A percentile compares a stretch with the other conserved stretches of the same genome.
Evolutionary conservation across 2,888 invertebrate species (phyloP).

Genomic region (Enchytraeus crypticus): DNA sequence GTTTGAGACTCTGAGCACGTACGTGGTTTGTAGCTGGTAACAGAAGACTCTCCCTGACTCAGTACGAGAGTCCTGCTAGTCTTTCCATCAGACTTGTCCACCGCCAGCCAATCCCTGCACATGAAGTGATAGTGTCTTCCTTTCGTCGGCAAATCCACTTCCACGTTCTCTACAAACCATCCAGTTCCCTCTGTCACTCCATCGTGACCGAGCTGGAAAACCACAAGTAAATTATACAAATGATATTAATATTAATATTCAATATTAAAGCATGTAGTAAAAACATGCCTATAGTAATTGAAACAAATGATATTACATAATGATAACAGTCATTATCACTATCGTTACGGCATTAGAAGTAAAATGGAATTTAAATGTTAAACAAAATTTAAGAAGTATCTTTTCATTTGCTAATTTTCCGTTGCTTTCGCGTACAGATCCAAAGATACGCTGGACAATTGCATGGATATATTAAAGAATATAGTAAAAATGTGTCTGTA

Average conservation of each 20-base stretch:
- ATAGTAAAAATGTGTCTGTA: no score
- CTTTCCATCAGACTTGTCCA: conserved; percentile 44
- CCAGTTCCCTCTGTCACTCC: conserved; percentile 42
- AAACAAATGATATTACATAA: no score
- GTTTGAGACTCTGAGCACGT: no score
- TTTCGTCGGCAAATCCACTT: conserved; percentile 45
- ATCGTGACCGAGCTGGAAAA: conserved; percentile 44
- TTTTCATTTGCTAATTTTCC: no score
- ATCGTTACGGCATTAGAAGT: no score
- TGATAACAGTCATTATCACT: no score
- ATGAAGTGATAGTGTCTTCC: conserved; percentile 45
- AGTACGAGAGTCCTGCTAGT: conserved; percentile 40
- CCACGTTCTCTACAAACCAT: conserved; percentile 46
- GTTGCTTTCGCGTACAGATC: no score
- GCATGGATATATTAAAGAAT: no score
- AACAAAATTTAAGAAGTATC: background rate
- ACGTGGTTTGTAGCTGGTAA: conserved; percentile 45
- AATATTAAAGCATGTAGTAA: background rate
- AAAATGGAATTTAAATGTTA: background rate
- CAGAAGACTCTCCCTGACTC: conserved; percentile 38
- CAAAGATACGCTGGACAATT: no score
- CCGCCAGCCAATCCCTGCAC: conserved; percentile 46
- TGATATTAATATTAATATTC: background rate
- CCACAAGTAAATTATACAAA: background rate
- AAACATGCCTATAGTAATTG: background rate